Conservation (phyloP, 2,888 invertebrate species). For the Dryadula phaetusa region DNA sequence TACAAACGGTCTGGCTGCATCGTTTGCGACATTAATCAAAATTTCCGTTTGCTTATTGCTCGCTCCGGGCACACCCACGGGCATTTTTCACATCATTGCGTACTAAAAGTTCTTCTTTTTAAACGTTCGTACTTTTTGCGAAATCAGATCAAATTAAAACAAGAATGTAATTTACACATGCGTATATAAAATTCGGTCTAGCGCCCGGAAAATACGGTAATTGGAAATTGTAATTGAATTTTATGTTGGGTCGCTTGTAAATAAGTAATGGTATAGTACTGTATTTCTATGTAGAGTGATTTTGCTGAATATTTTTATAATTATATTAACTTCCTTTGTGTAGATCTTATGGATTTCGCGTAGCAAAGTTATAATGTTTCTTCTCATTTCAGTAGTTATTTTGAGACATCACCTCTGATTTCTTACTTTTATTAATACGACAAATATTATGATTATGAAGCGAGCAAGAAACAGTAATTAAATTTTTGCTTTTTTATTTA, state of each 20-base stretch:
- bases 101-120: slow-evolving; percentile 23
- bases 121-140: neutral
- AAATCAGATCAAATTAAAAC: slow-evolving; percentile 22
- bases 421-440: too few species aligned
- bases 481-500: too few species aligned
- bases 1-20: slow-evolving; percentile 25
- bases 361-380: too few species aligned
- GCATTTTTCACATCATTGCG: slow-evolving; percentile 35
- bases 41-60: slow-evolving; percentile 41
- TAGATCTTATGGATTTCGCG: neutral
- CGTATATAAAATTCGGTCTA: slow-evolving; percentile 10
- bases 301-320: neutral
- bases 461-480: too few species aligned
- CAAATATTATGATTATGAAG: too few species aligned
- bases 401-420: too few species aligned
- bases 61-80: slow-evolving; percentile 27
- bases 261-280: slow-evolving; percentile 10
- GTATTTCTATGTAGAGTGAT: neutral
- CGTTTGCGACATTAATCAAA: slow-evolving; percentile 39
- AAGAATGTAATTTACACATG: slow-evolving; percentile 19
- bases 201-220: slow-evolving; percentile 19
- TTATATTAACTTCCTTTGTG: neutral
- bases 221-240: slow-evolving; percentile 22
- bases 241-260: slow-evolving; percentile 9
- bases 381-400: too few species aligned